Conservation (phyloP, 1,140 invertebrate genomes). For the Microplitis demolitor region DNA sequence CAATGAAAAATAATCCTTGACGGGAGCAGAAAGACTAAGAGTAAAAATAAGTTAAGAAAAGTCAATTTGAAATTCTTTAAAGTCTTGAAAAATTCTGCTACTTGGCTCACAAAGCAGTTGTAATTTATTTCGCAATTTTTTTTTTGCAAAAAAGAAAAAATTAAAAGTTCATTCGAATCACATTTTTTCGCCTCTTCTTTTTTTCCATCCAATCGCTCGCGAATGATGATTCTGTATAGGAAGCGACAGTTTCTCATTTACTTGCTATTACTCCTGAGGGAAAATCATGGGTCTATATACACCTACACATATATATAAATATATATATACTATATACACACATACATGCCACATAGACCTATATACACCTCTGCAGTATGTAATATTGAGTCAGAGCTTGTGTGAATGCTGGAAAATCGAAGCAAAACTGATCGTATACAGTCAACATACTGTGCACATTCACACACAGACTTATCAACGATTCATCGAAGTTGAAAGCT, state of each 20-base stretch:
- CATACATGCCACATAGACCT: too few species aligned
- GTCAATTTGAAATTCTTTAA: background rate
- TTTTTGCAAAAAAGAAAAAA: background rate
- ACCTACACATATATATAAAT: too few species aligned
- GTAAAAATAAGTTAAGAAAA: background rate
- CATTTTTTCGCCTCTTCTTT: background rate
- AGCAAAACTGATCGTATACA: background rate
- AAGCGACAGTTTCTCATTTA: constrained; percentile 8
- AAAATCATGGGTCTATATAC: background rate
- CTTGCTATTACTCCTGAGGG: background rate
- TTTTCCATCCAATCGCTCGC: background rate
- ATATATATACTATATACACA: too few species aligned
- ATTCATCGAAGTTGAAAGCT: constrained; percentile 39
- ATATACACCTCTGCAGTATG: too few species aligned
- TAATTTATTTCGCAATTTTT: too few species aligned
- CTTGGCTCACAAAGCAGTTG: too few species aligned
- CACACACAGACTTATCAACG: constrained; percentile 18
- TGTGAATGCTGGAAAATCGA: background rate
- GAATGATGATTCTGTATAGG: background rate
- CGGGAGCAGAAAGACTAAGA: background rate
- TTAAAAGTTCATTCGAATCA: background rate
- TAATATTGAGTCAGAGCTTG: background rate
- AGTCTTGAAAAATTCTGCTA: too few species aligned
- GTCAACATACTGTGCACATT: background rate
- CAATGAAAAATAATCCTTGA: background rate